A percentile compares a stretch with the other conserved stretches of the same genome.
Evolutionary conservation across 37 sponge, comb jelly and placozoan species (phyloP).

Genomic region (Eunapius fragilis): DNA sequence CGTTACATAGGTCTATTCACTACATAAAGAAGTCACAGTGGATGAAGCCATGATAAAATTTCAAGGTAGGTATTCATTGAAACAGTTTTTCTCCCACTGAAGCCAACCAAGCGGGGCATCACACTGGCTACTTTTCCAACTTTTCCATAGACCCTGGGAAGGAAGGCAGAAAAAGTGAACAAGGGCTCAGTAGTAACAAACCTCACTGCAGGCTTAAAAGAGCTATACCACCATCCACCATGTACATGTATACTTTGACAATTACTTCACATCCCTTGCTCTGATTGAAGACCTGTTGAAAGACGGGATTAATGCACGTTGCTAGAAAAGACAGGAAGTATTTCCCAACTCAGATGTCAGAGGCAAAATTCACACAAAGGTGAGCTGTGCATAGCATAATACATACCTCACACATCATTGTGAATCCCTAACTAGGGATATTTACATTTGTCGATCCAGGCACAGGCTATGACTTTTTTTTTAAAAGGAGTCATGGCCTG

Average conservation of each 20-base stretch:
- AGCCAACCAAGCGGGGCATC: conserved; percentile 45
- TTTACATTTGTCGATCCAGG: no score
- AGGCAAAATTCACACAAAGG: not conserved
- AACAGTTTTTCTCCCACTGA: conserved; percentile 34
- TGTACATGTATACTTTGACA: conserved; percentile 32
- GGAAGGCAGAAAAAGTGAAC: not conserved
- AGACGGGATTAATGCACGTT: not conserved
- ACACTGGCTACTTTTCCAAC: not conserved
- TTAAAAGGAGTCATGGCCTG: not conserved
- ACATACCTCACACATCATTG: conserved; percentile 4
- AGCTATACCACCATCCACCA: not conserved
- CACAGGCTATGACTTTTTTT: no score
- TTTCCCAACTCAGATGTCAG: not conserved
- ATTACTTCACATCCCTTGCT: conserved; percentile 15
- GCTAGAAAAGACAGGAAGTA: conserved; percentile 13
- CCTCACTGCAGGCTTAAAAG: conserved; percentile 13
- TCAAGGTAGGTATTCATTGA: conserved; percentile 36
- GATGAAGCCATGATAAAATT: conserved; percentile 56
- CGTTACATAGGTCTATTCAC: conserved; percentile 13
- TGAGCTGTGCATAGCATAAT: not conserved
- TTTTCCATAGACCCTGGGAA: conserved; percentile 13
- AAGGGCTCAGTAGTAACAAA: conserved; percentile 6
- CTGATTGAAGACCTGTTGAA: conserved; percentile 14
- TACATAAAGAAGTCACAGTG: not conserved
- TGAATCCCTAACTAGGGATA: conserved; percentile 3